Conservation (phyloP, 2,888 invertebrate species). For the Papilio protenor region DNA sequence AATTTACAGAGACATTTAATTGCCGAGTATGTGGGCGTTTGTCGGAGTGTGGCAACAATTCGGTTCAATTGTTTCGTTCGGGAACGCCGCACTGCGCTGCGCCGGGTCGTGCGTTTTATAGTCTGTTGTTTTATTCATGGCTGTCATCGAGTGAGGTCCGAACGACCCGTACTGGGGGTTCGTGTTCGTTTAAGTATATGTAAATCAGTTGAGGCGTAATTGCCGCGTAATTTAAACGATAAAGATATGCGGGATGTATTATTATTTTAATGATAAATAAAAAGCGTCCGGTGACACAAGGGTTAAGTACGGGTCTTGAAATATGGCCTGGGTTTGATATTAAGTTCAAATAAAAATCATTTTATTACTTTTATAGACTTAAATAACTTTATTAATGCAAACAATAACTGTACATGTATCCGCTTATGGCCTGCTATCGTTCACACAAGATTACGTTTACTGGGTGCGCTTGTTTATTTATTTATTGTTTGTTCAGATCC, state of each 20-base stretch:
- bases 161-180: background rate
- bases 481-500: slow-evolving; percentile 84
- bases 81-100: slow-evolving; percentile 23
- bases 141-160: slow-evolving; percentile 36
- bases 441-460: background rate
- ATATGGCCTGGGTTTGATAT: background rate
- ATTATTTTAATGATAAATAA: background rate
- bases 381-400: background rate
- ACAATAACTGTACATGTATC: no score
- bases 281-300: background rate
- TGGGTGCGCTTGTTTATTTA: background rate
- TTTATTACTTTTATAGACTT: background rate
- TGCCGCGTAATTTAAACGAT: slow-evolving; percentile 37
- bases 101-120: slow-evolving; percentile 22
- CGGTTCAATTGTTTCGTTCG: slow-evolving; percentile 38
- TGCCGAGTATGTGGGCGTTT: slow-evolving; percentile 44
- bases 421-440: no score
- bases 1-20: slow-evolving; percentile 40
- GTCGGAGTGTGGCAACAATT: slow-evolving; percentile 33
- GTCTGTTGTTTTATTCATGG: slow-evolving; percentile 33
- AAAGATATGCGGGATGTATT: slow-evolving; percentile 23
- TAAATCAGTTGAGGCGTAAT: slow-evolving; percentile 21
- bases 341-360: background rate
- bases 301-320: background rate
- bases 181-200: slow-evolving; percentile 27